Conservation (phyloP, 37 sponge, comb jelly and placozoan species). For the Chondrilla cf. caribensis region DNA sequence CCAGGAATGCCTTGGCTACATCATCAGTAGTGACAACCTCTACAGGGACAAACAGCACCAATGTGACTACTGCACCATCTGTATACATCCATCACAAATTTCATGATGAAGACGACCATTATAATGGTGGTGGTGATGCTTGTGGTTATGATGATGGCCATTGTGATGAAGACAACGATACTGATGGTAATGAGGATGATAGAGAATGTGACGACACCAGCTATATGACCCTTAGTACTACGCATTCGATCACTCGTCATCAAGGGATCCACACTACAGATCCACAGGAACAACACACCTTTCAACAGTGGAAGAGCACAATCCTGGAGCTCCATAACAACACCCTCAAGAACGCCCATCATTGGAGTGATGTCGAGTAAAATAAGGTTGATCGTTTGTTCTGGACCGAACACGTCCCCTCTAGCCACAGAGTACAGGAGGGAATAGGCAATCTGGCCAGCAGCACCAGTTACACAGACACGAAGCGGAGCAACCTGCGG, state of each 20-base stretch:
- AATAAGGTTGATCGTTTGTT: conserved; percentile 82
- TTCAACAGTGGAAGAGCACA: conserved; percentile 86
- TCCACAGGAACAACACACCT: too few species aligned
- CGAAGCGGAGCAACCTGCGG: conserved; percentile 64
- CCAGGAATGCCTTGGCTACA: conserved; percentile 75
- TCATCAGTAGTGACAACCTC: conserved; percentile 85
- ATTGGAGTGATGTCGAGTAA: conserved; percentile 89
- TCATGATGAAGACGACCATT: too few species aligned
- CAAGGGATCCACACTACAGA: too few species aligned
- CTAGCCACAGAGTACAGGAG: conserved; percentile 82
- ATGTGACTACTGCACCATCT: background rate
- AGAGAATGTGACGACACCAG: too few species aligned
- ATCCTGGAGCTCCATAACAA: conserved; percentile 96
- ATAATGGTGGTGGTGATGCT: too few species aligned
- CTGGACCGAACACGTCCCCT: conserved; percentile 93
- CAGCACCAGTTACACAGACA: conserved; percentile 98
- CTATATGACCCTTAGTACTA: too few species aligned
- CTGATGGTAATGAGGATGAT: too few species aligned
- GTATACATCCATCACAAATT: too few species aligned
- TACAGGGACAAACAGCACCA: conserved; percentile 23
- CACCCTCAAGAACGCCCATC: conserved; percentile 81
- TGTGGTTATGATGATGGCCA: too few species aligned
- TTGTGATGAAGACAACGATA: too few species aligned
- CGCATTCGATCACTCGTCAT: too few species aligned
- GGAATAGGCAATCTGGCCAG: conserved; percentile 98